Evolutionary conservation across 2,888 invertebrate genomes (phyloP), one percentile per base, ranked within the genome.

Genomic region (Podabrus alpinus): DNA sequence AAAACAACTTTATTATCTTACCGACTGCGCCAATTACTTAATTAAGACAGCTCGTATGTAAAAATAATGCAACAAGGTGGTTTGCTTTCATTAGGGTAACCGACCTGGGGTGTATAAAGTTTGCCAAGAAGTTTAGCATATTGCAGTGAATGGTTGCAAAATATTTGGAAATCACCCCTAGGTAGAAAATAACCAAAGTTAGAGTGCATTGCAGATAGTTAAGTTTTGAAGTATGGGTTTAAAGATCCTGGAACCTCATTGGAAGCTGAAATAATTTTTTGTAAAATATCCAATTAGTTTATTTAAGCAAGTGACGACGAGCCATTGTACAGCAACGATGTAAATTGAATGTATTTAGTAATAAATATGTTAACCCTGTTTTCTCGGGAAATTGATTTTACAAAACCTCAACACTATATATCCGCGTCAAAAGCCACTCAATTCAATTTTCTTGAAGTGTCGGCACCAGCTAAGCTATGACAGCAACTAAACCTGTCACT

Each of bases 391-490:
- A 72, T 75, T 72, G 75, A 72, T 75, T 75, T 69, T 68, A 75
- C 72, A 75, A 75, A 75, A 72, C 69, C 72, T 72, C 68, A 73
- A 73, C 73, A 59, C 72, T 72, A 72, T 69, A 75, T 72, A 75
- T 75, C 75, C 72, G 72, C 75, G 72, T 72, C 75, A 75, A 69
- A 73, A 72, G 72, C 69, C 66, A 60, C 71, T 75, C 75, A 68
- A 75, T 72, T 75, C 75, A 75, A 75, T 75, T 75, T 75, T 72
- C 69, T 59, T 75, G 66, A 70, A 75, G 72, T 75, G 75, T 72
- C 72, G 72, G 72, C 69, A 75, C 66, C 75, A 68, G 62, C 68
- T 60, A 69, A 73, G 66, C 72, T 69, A 66, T 70, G 72, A 72
- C 72, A 69, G 66, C 66, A 72, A 73, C 69, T 72, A 72, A 75